A percentile compares a stretch with the other conserved stretches of the same genome.
These are phyloP conservation scores for Emydoidea blandingii DNA, from an alignment of 2,797 vertebrate genomes.

Conservation along the genomic window DNA sequence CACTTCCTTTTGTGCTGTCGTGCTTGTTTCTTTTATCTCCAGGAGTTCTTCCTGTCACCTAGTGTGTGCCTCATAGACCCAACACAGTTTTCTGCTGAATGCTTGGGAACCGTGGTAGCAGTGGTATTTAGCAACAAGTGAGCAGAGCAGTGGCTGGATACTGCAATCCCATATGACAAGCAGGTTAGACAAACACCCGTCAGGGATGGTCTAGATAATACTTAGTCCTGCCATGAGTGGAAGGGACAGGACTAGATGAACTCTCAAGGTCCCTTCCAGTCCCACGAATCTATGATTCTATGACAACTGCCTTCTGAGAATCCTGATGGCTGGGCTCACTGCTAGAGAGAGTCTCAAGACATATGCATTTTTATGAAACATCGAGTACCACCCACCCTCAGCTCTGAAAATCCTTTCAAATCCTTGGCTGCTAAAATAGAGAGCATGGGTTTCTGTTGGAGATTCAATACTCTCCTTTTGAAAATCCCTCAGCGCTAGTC, in stretches of 20 bases:
- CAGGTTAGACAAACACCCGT: too few species aligned
- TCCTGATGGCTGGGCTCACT: neutral
- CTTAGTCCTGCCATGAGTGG: too few species aligned
- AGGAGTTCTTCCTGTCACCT: neutral
- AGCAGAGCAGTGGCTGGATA: neutral
- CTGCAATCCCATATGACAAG: neutral
- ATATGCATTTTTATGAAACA: neutral
- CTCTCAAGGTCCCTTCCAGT: too few species aligned
- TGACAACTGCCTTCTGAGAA: neutral
- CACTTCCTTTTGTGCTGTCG: neutral
- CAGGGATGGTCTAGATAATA: too few species aligned
- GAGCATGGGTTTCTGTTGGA: neutral
- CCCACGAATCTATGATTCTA: too few species aligned
- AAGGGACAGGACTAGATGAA: too few species aligned
- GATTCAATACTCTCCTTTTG: neutral
- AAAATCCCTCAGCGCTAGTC: neutral
- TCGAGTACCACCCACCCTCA: neutral
- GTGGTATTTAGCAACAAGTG: neutral
- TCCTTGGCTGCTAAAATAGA: neutral
- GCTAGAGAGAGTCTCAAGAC: neutral
- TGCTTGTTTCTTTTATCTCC: neutral
- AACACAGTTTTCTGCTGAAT: too few species aligned
- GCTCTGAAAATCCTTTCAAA: neutral
- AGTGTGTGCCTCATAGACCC: rapidly evolving
- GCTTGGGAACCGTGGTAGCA: neutral